Conservation (phyloP, 1,140 invertebrate species). For the Drosophila tani region DNA sequence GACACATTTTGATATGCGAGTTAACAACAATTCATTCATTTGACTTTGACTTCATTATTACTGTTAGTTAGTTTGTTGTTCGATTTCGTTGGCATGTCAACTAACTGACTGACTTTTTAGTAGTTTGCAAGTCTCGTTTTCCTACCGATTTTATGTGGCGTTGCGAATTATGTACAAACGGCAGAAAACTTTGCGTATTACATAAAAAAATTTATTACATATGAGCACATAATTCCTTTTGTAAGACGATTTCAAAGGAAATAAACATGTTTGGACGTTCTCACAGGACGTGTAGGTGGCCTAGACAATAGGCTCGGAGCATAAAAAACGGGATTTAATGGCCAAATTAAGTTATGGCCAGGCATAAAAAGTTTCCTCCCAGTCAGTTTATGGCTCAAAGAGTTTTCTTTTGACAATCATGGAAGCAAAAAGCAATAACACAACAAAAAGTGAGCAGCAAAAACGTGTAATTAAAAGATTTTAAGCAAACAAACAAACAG, state of each 20-base stretch:
- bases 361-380: constrained; percentile 24
- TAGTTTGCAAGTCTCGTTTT: constrained; percentile 32
- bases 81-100: constrained; percentile 20
- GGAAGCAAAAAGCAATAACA: neutral
- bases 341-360: constrained; percentile 24
- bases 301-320: constrained; percentile 30
- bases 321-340: constrained; percentile 52
- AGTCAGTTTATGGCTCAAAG: constrained; percentile 16
- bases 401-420: constrained; percentile 1
- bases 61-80: constrained; percentile 53
- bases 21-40: constrained; percentile 77
- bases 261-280: constrained; percentile 41
- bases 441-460: neutral
- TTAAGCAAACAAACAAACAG: constrained; percentile 29
- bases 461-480: constrained; percentile 26
- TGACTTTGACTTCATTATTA: constrained; percentile 34
- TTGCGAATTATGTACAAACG: constrained; percentile 40
- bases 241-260: constrained; percentile 39
- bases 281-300: constrained; percentile 29
- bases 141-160: constrained; percentile 50
- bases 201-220: constrained; percentile 58
- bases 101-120: constrained; percentile 52
- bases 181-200: constrained; percentile 61
- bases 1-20: constrained; percentile 67
- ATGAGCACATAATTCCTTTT: constrained; percentile 50